Evolutionary conservation across 1,140 invertebrate species (phyloP), one percentile per base, ranked within the genome.

Genomic region (Zaprionus inermis): DNA sequence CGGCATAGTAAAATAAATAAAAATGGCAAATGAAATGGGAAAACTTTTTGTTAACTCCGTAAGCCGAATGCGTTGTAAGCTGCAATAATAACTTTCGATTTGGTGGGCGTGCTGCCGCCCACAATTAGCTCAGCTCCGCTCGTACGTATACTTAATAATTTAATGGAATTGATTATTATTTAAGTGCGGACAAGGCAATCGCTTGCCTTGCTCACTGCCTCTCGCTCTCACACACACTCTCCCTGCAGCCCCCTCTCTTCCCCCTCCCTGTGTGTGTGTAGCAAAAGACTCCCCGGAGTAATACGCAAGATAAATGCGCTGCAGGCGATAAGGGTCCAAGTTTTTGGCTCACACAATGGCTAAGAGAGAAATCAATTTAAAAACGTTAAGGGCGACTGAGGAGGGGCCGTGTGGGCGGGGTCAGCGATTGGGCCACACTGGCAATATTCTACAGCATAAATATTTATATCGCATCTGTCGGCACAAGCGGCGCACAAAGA

Each of bases 131-230:
- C 16, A 16, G 24, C 14, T 9, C 10, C 5, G 6, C 10, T 49
- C 44, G 24, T 52, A 66, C 68, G 64, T 78, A 72, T 82, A 78
- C 73, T 83, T 71, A 89, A 89, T 88, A 88, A 88, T 88, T 88
- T 81, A 88, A 88, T 88, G 67, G 67, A 89, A 89, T 89, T 89
- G 85, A 89, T 89, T 89, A 89, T 89, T 89, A 89, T 89, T 89
- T 89, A 89, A 89, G 84, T 84, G 80, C 78, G 71, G 81, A 84
- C 78, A 78, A 76, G 69, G 69, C 83, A 81, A 83, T 83, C 79
- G 67, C 60, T 55, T 52, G 63, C n/a, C 12, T 9, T 0, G 1
- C n/a, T 44, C 7, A 0, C n/a, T 7, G 6, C 7, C 1, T 16
- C 7, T 7, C 6, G 0, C 6, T 16, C 38, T 41, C 38, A n/a